Evolutionary conservation across 2,113 vertebrate species (phyloP).

Genomic region (Trichechus manatus): DNA sequence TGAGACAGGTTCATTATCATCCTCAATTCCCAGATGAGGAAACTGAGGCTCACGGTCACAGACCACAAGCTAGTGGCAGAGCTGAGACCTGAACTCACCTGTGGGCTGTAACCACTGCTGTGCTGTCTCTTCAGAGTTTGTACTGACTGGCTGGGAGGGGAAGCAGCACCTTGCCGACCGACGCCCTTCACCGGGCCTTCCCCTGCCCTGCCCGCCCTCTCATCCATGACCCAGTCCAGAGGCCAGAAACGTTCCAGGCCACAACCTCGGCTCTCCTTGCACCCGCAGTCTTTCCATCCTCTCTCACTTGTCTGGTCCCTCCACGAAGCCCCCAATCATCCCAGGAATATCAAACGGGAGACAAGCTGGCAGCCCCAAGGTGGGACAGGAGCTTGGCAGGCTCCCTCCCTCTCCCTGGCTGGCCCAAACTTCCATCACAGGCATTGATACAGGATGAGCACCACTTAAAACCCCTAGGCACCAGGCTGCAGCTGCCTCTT

Average conservation of each 20-base stretch:
- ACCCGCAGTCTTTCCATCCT: not conserved
- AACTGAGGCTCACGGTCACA: not conserved
- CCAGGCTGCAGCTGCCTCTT: not conserved
- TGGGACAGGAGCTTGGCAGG: not conserved
- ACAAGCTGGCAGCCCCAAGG: not conserved
- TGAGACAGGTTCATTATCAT: not conserved
- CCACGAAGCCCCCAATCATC: not conserved
- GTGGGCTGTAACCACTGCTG: not conserved
- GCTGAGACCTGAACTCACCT: not conserved
- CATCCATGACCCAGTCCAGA: not conserved
- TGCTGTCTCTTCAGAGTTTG: not conserved
- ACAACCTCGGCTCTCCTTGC: not conserved
- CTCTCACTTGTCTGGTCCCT: not conserved
- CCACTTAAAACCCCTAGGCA: not conserved
- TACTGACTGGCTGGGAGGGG: not conserved
- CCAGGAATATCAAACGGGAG: not conserved
- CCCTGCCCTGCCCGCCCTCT: not conserved
- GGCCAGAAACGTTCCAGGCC: not conserved
- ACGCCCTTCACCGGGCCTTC: not conserved
- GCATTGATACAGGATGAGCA: not conserved
- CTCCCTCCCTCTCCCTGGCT: not conserved
- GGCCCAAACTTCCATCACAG: not conserved
- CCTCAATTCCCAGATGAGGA: not conserved
- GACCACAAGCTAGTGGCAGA: not conserved
- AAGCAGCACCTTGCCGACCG: accelerated